phyloP scores from a whole-genome alignment of 2,888 invertebrate species.

The Ectemnius continuus region DNA sequence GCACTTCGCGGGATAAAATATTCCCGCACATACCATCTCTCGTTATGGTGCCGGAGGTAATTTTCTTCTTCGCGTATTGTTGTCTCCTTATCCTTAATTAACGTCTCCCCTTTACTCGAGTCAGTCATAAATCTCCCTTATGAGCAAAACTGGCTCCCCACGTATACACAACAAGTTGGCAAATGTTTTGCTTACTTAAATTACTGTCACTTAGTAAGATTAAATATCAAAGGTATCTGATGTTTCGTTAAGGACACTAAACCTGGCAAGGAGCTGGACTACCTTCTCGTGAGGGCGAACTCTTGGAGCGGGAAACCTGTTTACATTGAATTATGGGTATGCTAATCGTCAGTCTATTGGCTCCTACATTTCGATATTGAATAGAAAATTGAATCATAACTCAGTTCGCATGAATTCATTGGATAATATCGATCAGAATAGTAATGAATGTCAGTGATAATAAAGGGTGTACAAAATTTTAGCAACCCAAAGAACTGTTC shows the following conservation, averaged over 20 bases:
- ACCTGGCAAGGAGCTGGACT: conserved; percentile 88
- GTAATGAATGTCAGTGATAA: not conserved
- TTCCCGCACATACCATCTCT: conserved; percentile 90
- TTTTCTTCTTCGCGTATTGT: conserved; percentile 26
- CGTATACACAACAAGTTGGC: no score
- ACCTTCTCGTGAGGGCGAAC: conserved; percentile 89
- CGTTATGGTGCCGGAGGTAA: conserved; percentile 87
- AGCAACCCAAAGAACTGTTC: conserved; percentile 81
- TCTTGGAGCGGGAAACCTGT: conserved; percentile 87
- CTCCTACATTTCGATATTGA: not conserved
- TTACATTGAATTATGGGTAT: conserved; percentile 90
- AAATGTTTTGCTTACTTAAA: not conserved
- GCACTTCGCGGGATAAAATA: conserved; percentile 89
- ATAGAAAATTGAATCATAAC: not conserved
- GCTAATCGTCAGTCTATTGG: conserved; percentile 47
- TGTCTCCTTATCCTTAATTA: not conserved
- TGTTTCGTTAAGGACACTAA: conserved; percentile 82
- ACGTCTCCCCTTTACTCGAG: not conserved
- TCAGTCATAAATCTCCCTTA: no score
- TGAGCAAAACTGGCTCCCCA: no score
- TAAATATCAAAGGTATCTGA: not conserved
- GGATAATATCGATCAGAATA: not conserved
- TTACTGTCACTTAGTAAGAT: not conserved
- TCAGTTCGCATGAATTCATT: not conserved
- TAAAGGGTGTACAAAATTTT: conserved; percentile 11